Evolutionary conservation across 2,888 invertebrate species (phyloP).

Genomic region (Cheilosia soror): DNA sequence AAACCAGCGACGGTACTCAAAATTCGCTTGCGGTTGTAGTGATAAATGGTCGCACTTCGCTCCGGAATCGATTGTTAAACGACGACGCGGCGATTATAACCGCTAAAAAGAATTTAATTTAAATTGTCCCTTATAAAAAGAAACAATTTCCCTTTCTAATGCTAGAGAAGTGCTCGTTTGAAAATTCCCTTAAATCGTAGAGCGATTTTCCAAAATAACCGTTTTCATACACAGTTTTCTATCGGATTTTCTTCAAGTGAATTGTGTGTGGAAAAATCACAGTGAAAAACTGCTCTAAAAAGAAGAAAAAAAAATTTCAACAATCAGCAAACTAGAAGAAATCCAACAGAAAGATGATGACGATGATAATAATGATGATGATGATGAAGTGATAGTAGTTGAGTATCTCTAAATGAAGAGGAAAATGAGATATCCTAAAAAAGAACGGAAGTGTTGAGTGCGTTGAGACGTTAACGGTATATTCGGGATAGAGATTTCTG

Average conservation of each 20-base stretch:
- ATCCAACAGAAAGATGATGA: constrained; percentile 45
- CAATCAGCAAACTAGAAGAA: constrained; percentile 41
- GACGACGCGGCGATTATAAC: constrained; percentile 71
- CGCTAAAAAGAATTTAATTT: constrained; percentile 55
- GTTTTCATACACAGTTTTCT: constrained; percentile 26
- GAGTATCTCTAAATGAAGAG: constrained; percentile 72
- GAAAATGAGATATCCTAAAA: constrained; percentile 71
- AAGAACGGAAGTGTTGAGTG: constrained; percentile 73
- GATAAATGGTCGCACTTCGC: constrained; percentile 74
- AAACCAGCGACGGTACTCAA: constrained; percentile 53
- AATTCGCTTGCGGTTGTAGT: constrained; percentile 74
- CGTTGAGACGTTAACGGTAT: constrained; percentile 68
- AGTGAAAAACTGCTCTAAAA: constrained; percentile 46
- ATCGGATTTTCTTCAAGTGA: constrained; percentile 30
- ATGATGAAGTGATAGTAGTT: constrained; percentile 74
- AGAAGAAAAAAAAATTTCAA: neutral
- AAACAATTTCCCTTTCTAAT: neutral
- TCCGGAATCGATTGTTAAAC: constrained; percentile 73
- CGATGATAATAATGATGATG: constrained; percentile 42
- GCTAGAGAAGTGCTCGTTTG: constrained; percentile 3
- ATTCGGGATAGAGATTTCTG: constrained; percentile 41
- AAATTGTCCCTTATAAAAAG: constrained; percentile 26
- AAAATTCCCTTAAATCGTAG: neutral
- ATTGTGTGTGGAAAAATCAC: constrained; percentile 12
- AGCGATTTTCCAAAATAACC: constrained; percentile 27